These are phyloP conservation scores for Lasiurus cinereus DNA, from an alignment of 2,113 vertebrate species.

Conservation along the genomic window DNA sequence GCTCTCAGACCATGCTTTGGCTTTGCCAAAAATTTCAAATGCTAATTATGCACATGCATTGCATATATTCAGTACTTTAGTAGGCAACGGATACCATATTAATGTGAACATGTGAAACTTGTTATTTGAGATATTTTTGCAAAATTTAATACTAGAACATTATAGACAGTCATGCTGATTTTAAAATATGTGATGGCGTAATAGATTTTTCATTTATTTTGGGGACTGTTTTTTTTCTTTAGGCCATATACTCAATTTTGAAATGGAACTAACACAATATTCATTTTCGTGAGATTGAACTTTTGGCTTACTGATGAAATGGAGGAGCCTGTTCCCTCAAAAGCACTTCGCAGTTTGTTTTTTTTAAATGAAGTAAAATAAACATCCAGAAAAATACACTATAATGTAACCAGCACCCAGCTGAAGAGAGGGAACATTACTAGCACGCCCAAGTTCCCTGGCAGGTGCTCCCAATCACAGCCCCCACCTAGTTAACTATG, in stretches of 20 bases:
- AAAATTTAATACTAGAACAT: constrained; percentile 31
- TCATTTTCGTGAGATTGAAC: constrained; percentile 37
- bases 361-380: constrained; percentile 18
- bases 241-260: constrained; percentile 42
- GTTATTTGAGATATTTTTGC: constrained; percentile 20
- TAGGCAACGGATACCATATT: neutral
- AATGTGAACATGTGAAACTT: constrained; percentile 39
- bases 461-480: neutral
- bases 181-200: constrained; percentile 5
- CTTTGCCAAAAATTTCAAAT: constrained; percentile 43
- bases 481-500: neutral
- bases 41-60: constrained; percentile 6
- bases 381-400: neutral
- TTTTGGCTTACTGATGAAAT: constrained; percentile 21
- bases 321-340: neutral
- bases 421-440: neutral
- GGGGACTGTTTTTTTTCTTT: neutral
- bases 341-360: constrained; percentile 26
- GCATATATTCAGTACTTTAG: constrained; percentile 26
- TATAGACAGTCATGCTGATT: neutral
- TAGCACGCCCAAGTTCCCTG: neutral
- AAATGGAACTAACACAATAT: neutral
- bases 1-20: neutral
- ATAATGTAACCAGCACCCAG: neutral
- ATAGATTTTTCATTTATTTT: constrained; percentile 41